phyloP scores from a whole-genome alignment of 1,140 invertebrate species.

The Leptoteleia sp. region DNA sequence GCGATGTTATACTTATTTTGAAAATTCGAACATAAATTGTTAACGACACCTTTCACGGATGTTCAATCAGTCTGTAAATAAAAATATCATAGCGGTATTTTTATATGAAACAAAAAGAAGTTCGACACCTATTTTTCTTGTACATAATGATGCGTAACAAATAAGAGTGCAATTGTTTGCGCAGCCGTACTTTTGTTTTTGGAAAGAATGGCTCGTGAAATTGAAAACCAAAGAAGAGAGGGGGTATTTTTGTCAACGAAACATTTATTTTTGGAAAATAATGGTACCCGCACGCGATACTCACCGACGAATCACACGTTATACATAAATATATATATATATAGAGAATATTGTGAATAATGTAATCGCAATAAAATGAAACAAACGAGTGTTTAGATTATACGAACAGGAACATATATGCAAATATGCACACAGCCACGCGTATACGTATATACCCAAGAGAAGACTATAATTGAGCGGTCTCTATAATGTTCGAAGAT shows the following conservation, averaged over 20 bases:
- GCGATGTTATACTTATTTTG: no score
- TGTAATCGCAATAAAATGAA: slow-evolving; percentile 55
- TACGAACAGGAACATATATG: slow-evolving; percentile 43
- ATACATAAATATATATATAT: slow-evolving; percentile 52
- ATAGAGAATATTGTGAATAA: slow-evolving; percentile 59
- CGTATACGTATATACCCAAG: slow-evolving; percentile 61
- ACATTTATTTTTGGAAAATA: slow-evolving; percentile 60
- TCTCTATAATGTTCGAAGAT: slow-evolving; percentile 61
- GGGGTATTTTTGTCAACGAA: slow-evolving; percentile 52
- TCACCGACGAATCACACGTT: slow-evolving; percentile 61
- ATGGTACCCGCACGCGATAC: slow-evolving; percentile 58
- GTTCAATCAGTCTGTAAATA: slow-evolving; percentile 62
- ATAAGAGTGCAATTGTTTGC: slow-evolving; percentile 50
- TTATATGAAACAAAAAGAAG: slow-evolving; percentile 39
- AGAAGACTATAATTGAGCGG: slow-evolving; percentile 61
- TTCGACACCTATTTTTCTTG: slow-evolving; percentile 57
- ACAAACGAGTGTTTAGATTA: slow-evolving; percentile 60
- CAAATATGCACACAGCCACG: slow-evolving; percentile 60
- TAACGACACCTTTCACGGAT: no score
- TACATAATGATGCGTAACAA: slow-evolving; percentile 47
- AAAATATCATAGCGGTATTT: slow-evolving; percentile 63
- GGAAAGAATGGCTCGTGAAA: slow-evolving; percentile 41
- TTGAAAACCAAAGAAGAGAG: slow-evolving; percentile 38
- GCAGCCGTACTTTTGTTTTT: slow-evolving; percentile 59
- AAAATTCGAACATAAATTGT: no score